These are phyloP conservation scores for Diloba caeruleocephala DNA, from an alignment of 2,888 invertebrate species.

Conservation along the genomic window DNA sequence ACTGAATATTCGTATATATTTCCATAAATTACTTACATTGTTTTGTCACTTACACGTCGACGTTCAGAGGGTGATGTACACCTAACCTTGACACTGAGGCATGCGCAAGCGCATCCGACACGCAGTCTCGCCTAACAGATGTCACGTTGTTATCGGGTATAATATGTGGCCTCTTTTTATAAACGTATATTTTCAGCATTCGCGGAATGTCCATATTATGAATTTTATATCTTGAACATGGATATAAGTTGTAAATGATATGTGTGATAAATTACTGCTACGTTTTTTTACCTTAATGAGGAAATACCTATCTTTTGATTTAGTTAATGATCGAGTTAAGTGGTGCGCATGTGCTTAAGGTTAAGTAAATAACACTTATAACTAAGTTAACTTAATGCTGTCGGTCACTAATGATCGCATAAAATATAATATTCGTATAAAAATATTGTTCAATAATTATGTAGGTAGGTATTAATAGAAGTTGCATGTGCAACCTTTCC, in stretches of 20 bases:
- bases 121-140: slow-evolving; percentile 30
- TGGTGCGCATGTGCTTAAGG: too few relatives aligned
- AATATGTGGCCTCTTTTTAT: slow-evolving; percentile 4
- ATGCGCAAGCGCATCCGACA: slow-evolving; percentile 38
- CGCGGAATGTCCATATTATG: background rate
- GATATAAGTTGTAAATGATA: too few relatives aligned
- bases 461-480: slow-evolving; percentile 4
- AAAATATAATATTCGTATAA: too few relatives aligned
- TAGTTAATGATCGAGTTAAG: too few relatives aligned
- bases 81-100: slow-evolving; percentile 48
- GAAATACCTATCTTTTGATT: too few relatives aligned
- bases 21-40: slow-evolving; percentile 12
- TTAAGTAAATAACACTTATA: too few relatives aligned
- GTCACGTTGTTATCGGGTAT: slow-evolving; percentile 10
- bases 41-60: slow-evolving; percentile 33
- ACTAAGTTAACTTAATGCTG: too few relatives aligned
- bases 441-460: slow-evolving; percentile 7
- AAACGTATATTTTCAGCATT: background rate
- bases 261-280: too few relatives aligned
- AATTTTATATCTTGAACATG: background rate
- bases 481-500: slow-evolving; percentile 49
- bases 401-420: too few relatives aligned
- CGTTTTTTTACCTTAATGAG: too few relatives aligned
- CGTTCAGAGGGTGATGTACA: slow-evolving; percentile 19
- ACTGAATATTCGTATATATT: background rate